These are phyloP conservation scores for Eilema depressum DNA, from an alignment of 2,888 invertebrate species.

Conservation along the genomic window DNA sequence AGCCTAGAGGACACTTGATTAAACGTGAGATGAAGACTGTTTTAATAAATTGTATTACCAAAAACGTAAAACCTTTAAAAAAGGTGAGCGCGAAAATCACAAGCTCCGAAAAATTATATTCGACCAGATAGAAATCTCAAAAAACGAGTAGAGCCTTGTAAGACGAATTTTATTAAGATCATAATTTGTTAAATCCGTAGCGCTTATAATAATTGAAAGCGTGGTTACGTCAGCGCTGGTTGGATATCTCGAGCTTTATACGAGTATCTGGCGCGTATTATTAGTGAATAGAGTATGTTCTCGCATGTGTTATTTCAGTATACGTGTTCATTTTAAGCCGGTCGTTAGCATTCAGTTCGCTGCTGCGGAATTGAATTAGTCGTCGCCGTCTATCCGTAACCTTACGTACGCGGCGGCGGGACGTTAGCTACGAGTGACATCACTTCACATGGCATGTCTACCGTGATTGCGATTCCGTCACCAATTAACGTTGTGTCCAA, in stretches of 20 bases:
- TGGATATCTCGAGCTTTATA: slow-evolving; percentile 32
- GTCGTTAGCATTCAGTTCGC: slow-evolving; percentile 66
- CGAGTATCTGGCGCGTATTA: slow-evolving; percentile 43
- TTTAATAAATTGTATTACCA: slow-evolving; percentile 49
- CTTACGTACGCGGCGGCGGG: slow-evolving; percentile 39
- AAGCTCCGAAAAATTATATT: slow-evolving; percentile 25
- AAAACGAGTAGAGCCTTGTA: slow-evolving; percentile 20
- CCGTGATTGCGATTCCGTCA: slow-evolving; percentile 50
- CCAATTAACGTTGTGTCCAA: slow-evolving; percentile 43
- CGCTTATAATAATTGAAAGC: slow-evolving; percentile 28
- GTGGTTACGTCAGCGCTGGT: slow-evolving; percentile 26
- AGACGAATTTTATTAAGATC: slow-evolving; percentile 35
- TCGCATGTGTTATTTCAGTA: slow-evolving; percentile 55
- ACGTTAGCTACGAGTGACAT: slow-evolving; percentile 43
- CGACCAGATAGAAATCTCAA: slow-evolving; percentile 27
- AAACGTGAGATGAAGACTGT: slow-evolving; percentile 42
- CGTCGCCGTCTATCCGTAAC: slow-evolving; percentile 55
- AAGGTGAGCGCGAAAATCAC: slow-evolving; percentile 36
- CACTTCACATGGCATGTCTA: slow-evolving; percentile 50
- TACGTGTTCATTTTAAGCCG: slow-evolving; percentile 59
- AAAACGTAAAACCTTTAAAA: slow-evolving; percentile 32
- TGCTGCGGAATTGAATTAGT: slow-evolving; percentile 65
- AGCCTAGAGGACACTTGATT: slow-evolving; percentile 50
- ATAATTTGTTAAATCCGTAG: slow-evolving; percentile 28
- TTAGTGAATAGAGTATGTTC: slow-evolving; percentile 48